A percentile compares a stretch with the other conserved stretches of the same genome.
Conservation (phyloP, 1,140 invertebrate species). For the Reticulitermes speratus region DNA sequence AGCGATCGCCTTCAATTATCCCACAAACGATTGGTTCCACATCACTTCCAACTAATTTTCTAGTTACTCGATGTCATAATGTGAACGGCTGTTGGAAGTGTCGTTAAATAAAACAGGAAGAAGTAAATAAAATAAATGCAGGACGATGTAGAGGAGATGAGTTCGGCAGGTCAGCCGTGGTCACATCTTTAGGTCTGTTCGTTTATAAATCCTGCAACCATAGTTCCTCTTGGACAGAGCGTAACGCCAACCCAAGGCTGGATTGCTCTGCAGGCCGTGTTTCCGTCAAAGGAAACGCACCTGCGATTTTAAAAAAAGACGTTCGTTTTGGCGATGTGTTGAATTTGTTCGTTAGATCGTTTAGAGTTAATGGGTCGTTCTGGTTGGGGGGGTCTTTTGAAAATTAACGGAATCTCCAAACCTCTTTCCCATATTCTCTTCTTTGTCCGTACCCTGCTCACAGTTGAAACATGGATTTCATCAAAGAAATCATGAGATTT, state of each 20-base stretch:
- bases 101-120: too few species aligned
- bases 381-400: neutral
- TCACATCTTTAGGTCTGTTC: neutral
- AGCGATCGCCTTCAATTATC: too few species aligned
- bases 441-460: neutral
- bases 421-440: neutral
- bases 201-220: neutral
- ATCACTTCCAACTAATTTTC: too few species aligned
- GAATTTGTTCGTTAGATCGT: neutral
- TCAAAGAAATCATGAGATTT: too few species aligned
- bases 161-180: too few species aligned
- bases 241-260: neutral
- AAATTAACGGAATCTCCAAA: neutral
- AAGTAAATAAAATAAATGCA: too few species aligned
- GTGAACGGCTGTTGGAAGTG: too few species aligned
- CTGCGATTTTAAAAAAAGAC: neutral
- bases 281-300: neutral
- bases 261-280: neutral
- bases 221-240: neutral
- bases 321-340: neutral
- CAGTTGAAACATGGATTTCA: too few species aligned
- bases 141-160: too few species aligned
- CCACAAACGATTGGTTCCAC: too few species aligned
- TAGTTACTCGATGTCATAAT: too few species aligned
- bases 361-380: neutral